Evolutionary conservation across 2,113 vertebrate species (phyloP).

Genomic region (Ptychochromis oligacanthus): DNA sequence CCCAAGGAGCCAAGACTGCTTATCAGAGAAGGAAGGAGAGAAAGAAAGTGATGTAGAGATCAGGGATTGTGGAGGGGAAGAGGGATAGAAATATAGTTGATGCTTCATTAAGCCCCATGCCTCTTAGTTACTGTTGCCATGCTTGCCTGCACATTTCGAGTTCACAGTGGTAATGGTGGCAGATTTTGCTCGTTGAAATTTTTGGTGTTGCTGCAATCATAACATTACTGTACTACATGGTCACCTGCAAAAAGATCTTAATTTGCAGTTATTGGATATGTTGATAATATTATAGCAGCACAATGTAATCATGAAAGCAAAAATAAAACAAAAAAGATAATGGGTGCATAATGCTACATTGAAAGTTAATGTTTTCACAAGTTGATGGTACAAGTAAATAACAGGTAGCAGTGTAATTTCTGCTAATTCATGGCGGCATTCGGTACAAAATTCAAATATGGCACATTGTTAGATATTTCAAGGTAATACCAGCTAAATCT

Average conservation of each 20-base stretch:
- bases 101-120: neutral
- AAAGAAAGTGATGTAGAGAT: neutral
- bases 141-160: neutral
- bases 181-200: neutral
- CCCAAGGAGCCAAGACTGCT: slow-evolving; percentile 17
- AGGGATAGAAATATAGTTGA: neutral
- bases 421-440: too few species aligned
- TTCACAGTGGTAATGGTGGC: neutral
- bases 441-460: neutral
- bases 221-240: neutral
- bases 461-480: neutral
- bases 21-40: neutral
- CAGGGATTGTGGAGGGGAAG: neutral
- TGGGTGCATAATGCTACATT: neutral
- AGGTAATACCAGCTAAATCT: neutral
- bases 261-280: neutral
- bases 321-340: neutral
- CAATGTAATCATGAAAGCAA: neutral
- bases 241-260: neutral
- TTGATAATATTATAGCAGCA: neutral
- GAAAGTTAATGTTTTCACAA: neutral
- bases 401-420: neutral
- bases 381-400: too few species aligned
- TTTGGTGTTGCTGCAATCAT: neutral
- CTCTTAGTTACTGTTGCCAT: neutral